Evolutionary conservation across 2,113 vertebrate genomes (phyloP).

Genomic region (Anthoscopus minutus): DNA sequence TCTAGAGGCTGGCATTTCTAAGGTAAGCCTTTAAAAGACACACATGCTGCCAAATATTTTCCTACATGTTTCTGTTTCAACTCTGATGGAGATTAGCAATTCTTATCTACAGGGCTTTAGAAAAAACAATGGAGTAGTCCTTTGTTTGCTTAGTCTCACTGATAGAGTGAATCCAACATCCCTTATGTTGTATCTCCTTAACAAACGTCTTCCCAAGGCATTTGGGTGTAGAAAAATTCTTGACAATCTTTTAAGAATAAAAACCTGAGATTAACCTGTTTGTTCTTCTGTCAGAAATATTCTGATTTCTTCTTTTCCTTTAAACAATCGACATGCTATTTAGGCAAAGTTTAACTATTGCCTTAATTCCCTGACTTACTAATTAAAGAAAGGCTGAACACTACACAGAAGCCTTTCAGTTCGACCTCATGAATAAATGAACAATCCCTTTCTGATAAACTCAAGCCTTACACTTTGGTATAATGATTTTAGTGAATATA

Average conservation of each 20-base stretch:
- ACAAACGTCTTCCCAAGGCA: background rate
- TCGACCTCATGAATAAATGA: constrained; percentile 18
- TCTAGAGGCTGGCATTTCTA: background rate
- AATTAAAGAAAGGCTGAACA: background rate
- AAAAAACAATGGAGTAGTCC: background rate
- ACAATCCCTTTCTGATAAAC: background rate
- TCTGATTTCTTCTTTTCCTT: background rate
- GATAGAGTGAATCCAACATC: background rate
- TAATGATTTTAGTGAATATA: background rate
- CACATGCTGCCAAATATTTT: background rate
- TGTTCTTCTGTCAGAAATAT: background rate
- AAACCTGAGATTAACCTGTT: constrained; percentile 8
- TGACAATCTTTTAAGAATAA: background rate
- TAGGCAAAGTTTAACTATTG: background rate
- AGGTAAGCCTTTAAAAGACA: background rate
- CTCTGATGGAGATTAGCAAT: background rate
- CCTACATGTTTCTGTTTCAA: background rate
- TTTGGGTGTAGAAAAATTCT: background rate
- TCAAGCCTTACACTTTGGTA: background rate
- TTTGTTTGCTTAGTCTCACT: background rate
- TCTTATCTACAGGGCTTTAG: background rate
- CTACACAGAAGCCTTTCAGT: background rate
- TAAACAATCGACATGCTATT: background rate
- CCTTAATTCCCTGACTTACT: background rate
- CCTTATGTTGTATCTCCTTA: background rate